Evolutionary conservation across 2,113 vertebrate genomes (phyloP).

Genomic region (Sorex araneus): DNA sequence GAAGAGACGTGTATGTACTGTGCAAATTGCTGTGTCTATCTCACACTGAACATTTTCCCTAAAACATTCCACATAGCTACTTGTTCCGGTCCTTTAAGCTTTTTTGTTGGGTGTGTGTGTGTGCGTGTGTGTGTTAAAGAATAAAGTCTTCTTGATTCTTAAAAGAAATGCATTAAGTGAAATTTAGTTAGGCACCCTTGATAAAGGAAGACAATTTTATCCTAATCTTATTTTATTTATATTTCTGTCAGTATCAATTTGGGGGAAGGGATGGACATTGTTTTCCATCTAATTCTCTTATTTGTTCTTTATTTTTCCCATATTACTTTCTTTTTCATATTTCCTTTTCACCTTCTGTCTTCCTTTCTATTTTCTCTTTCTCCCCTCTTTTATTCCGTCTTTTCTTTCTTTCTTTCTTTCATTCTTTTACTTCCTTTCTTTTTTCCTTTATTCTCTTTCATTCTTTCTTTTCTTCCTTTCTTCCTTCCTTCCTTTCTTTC

Average conservation of each 20-base stretch:
- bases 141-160: not conserved
- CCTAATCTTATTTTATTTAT: not conserved
- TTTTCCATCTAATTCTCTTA: not conserved
- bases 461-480: not conserved
- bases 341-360: not conserved
- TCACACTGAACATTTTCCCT: not conserved
- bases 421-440: too few species aligned
- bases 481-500: too few species aligned
- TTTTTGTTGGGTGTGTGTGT: not conserved
- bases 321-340: not conserved
- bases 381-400: too few species aligned
- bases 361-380: too few species aligned
- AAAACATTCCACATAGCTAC: not conserved
- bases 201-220: slow-evolving; percentile 37
- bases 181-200: slow-evolving; percentile 6
- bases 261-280: not conserved
- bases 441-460: too few species aligned
- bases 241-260: not conserved
- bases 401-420: too few species aligned
- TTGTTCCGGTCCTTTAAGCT: not conserved
- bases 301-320: not conserved
- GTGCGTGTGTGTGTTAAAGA: not conserved
- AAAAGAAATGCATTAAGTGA: slow-evolving; percentile 8
- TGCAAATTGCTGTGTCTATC: too few species aligned
- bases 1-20: not conserved